phyloP scores from a whole-genome alignment of 2,797 vertebrate species.

The Liasis olivaceus region DNA sequence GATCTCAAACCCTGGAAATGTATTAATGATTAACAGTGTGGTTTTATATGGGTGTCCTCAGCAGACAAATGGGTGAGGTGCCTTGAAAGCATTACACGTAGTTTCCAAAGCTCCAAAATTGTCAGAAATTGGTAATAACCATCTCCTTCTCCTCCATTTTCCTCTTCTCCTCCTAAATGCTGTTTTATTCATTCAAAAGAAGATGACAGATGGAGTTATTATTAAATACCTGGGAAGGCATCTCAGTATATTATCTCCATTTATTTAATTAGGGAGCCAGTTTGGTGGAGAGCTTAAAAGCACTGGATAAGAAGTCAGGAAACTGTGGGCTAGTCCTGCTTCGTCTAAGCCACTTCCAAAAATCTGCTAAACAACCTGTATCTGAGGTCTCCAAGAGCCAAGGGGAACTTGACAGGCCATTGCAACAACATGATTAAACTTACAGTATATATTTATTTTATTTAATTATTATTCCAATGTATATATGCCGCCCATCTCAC shows the following conservation, averaged over 20 bases:
- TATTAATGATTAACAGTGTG: background rate
- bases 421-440: no score
- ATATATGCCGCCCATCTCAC: no score
- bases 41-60: background rate
- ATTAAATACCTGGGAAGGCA: background rate
- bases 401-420: no score
- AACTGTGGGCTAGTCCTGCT: background rate
- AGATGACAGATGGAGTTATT: background rate
- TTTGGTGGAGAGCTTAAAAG: background rate
- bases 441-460: no score
- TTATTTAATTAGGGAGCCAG: background rate
- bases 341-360: no score
- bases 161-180: background rate
- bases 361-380: no score
- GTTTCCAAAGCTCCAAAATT: background rate
- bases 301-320: background rate
- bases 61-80: background rate
- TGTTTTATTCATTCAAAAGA: background rate
- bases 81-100: background rate
- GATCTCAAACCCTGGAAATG: background rate
- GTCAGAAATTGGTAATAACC: background rate
- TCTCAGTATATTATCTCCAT: background rate
- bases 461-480: no score
- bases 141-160: background rate
- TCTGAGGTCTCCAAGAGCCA: no score